Conservation (phyloP, 2,888 invertebrate genomes). For the Meghimatium bilineatum region DNA sequence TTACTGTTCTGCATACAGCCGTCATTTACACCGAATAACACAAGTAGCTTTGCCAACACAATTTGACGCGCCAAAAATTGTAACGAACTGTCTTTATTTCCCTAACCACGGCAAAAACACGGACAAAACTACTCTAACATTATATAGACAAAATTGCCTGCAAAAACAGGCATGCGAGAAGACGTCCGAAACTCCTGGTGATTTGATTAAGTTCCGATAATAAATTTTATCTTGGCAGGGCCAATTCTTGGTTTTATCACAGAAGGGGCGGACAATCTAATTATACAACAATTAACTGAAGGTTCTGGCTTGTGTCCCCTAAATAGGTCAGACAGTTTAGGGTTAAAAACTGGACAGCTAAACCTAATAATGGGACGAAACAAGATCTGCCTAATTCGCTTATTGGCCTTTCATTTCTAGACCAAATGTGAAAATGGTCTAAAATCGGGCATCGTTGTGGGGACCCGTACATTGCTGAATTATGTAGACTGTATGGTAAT, state of each 20-base stretch:
- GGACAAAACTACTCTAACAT: background rate
- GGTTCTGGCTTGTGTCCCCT: conserved; percentile 49
- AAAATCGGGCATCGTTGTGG: conserved; percentile 31
- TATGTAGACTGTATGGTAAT: conserved; percentile 43
- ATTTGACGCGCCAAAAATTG: conserved; percentile 9
- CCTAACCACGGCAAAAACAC: conserved; percentile 6
- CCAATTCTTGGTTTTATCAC: conserved; percentile 49
- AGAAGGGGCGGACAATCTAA: conserved; percentile 40
- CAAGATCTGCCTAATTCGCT: conserved; percentile 47
- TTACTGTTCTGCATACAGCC: background rate
- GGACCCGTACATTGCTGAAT: conserved; percentile 25
- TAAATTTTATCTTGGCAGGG: conserved; percentile 49
- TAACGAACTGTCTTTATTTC: background rate
- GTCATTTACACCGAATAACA: background rate
- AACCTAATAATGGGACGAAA: conserved; percentile 46
- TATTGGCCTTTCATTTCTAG: conserved; percentile 50
- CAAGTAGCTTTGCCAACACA: background rate
- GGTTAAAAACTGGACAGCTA: conserved; percentile 47
- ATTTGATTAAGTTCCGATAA: conserved; percentile 46
- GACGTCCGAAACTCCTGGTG: conserved; percentile 35
- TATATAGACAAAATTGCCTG: conserved; percentile 42
- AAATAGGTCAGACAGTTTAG: conserved; percentile 51
- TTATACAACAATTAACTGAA: conserved; percentile 46
- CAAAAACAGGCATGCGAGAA: conserved; percentile 38
- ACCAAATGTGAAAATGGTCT: conserved; percentile 44